phyloP scores from a whole-genome alignment of 2,888 invertebrate genomes.

The Halictus ligatus region DNA sequence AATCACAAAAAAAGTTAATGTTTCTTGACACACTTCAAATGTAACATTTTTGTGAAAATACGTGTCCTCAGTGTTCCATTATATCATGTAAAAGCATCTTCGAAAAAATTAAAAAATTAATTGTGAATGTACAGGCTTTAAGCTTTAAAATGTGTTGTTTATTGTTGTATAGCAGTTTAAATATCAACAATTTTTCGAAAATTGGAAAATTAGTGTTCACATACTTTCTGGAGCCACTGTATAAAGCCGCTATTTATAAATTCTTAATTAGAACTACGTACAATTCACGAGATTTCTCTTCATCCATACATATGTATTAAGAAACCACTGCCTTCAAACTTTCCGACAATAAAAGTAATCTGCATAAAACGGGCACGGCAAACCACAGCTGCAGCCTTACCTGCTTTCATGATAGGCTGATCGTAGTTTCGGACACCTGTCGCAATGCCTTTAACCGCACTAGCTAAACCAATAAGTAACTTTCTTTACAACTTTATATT shows the following conservation, averaged over 20 bases:
- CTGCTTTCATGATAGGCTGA: not conserved
- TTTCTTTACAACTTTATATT: not conserved
- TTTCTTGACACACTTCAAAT: not conserved
- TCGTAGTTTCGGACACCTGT: conserved; percentile 1
- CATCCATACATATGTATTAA: not conserved
- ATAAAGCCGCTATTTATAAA: not conserved
- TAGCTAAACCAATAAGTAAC: not conserved
- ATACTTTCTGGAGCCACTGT: not conserved
- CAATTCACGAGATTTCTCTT: not conserved
- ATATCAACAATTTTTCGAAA: not conserved
- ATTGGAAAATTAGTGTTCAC: not conserved
- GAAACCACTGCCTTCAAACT: not conserved
- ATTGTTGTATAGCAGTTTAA: no score
- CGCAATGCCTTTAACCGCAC: not conserved
- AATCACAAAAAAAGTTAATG: not conserved
- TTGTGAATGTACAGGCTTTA: not conserved
- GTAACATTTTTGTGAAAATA: not conserved
- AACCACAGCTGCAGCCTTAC: not conserved
- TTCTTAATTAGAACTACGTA: not conserved
- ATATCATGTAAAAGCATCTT: no score
- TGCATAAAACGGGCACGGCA: not conserved
- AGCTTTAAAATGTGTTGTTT: not conserved
- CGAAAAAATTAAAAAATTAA: not conserved
- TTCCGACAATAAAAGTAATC: not conserved
- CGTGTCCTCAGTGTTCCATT: no score